Evolutionary conservation across 1,140 invertebrate genomes (phyloP).

Genomic region (Eriosoma lanigerum): DNA sequence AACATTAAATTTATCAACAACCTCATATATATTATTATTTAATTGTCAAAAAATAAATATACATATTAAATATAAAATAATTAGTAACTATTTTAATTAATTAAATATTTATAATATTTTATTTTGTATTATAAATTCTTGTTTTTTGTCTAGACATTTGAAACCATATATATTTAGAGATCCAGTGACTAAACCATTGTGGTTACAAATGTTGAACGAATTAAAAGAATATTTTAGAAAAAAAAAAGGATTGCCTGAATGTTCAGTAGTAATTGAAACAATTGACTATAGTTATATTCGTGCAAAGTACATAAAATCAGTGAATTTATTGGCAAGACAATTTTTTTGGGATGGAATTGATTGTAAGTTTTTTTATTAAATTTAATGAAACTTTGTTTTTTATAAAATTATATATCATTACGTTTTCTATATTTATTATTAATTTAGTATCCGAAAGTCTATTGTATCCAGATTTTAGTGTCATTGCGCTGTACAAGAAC

Average conservation of each 20-base stretch:
- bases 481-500: slow-evolving; percentile 81
- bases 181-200: slow-evolving; percentile 65
- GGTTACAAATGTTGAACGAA: slow-evolving; percentile 73
- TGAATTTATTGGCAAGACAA: slow-evolving; percentile 51
- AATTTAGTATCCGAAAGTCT: slow-evolving; percentile 80
- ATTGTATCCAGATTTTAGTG: slow-evolving; percentile 89
- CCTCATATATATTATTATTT: not conserved
- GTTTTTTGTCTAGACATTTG: slow-evolving; percentile 64
- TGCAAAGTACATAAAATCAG: slow-evolving; percentile 47
- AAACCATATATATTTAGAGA: slow-evolving; percentile 80
- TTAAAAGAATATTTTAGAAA: slow-evolving; percentile 58
- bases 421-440: slow-evolving; percentile 55
- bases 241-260: slow-evolving; percentile 15
- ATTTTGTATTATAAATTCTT: not conserved
- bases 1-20: not conserved
- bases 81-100: too few species aligned
- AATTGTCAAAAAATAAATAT: not conserved
- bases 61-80: too few species aligned
- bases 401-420: slow-evolving; percentile 24
- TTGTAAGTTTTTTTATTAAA: slow-evolving; percentile 24
- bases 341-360: slow-evolving; percentile 53
- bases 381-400: not conserved
- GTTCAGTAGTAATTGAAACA: slow-evolving; percentile 6
- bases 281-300: slow-evolving; percentile 54
- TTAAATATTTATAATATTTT: too few species aligned